Percentiles rank a stretch among this genome's conserved stretches.
These are phyloP conservation scores for Neotoma lepida DNA, from an alignment of 2,113 vertebrate genomes.

Conservation along the genomic window DNA sequence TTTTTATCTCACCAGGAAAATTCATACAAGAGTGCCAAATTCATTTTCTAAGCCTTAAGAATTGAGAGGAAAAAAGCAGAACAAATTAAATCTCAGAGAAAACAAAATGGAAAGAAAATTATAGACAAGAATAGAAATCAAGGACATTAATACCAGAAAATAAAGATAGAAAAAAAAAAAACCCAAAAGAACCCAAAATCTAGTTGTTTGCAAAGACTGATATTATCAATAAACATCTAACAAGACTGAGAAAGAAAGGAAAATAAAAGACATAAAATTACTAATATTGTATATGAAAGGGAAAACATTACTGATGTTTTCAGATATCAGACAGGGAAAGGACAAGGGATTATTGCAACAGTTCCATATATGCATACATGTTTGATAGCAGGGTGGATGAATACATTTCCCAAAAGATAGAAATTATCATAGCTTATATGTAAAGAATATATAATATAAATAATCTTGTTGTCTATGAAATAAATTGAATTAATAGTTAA, in stretches of 20 bases:
- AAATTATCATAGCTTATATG: neutral
- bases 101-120: slow-evolving; percentile 20
- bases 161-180: neutral
- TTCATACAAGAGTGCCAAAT: neutral
- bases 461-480: neutral
- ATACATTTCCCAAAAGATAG: neutral
- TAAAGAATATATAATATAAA: neutral
- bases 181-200: slow-evolving; percentile 13
- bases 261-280: neutral
- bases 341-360: neutral
- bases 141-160: slow-evolving; percentile 15
- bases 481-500: neutral
- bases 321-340: neutral
- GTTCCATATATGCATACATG: neutral
- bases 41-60: neutral
- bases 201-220: slow-evolving; percentile 6
- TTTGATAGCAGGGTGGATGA: neutral
- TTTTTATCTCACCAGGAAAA: neutral
- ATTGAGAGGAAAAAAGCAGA: neutral
- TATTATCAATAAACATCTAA: neutral
- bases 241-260: neutral
- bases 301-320: neutral
- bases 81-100: slow-evolving; percentile 49
- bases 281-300: slow-evolving; percentile 19
- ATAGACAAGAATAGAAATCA: neutral